Evolutionary conservation across 2,888 invertebrate genomes (phyloP).

Genomic region (Branchellion lobata): DNA sequence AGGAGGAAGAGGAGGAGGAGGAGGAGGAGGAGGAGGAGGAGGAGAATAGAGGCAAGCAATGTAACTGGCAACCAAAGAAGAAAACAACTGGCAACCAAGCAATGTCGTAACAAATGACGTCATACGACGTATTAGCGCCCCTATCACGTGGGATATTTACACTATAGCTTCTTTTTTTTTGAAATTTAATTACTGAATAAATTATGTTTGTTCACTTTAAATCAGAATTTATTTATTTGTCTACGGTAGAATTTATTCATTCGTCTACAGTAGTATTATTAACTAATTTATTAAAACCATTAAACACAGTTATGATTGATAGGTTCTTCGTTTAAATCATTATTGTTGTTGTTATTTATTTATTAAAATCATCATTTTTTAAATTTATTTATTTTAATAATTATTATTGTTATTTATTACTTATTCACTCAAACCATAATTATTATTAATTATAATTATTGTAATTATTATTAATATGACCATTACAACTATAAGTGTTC

Average conservation of each 20-base stretch:
- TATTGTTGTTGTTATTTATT: neutral
- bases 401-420: neutral
- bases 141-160: neutral
- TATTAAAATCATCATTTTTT: constrained; percentile 9
- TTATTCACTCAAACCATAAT: neutral
- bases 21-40: neutral
- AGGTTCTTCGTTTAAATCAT: neutral
- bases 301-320: neutral
- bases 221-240: too few relatives aligned
- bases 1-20: neutral
- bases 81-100: neutral
- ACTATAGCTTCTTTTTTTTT: neutral
- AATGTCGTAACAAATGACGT: neutral
- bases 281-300: too few relatives aligned
- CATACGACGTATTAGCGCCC: neutral
- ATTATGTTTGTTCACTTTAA: too few relatives aligned
- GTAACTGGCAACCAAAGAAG: neutral
- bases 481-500: neutral
- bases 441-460: constrained; percentile 5
- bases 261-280: too few relatives aligned
- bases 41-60: neutral
- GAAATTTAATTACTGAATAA: too few relatives aligned
- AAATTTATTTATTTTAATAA: neutral
- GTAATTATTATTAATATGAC: neutral
- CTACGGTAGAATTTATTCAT: too few relatives aligned